A percentile compares a stretch with the other conserved stretches of the same genome.
These are phyloP conservation scores for Prenolepis imparis DNA, from an alignment of 2,888 invertebrate species.

Conservation along the genomic window DNA sequence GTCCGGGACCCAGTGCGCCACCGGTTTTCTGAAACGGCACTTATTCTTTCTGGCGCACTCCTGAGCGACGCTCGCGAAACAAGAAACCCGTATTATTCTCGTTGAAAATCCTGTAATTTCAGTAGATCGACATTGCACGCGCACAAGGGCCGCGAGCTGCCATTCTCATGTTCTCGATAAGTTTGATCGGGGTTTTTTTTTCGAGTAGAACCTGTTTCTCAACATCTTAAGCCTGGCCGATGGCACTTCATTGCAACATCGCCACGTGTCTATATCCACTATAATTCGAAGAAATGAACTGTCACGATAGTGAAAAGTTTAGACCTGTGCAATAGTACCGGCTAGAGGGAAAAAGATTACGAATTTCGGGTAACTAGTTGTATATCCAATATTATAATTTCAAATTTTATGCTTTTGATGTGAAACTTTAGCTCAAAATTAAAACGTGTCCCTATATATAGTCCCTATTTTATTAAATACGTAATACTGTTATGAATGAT, in stretches of 20 bases:
- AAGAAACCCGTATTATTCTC: constrained; percentile 81
- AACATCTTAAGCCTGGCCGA: constrained; percentile 13
- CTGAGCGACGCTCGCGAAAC: constrained; percentile 77
- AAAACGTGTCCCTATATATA: background rate
- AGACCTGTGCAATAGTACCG: background rate
- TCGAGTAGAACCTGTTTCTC: background rate
- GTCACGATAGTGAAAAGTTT: background rate
- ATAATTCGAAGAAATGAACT: constrained; percentile 5
- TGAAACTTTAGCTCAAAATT: background rate
- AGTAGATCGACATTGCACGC: constrained; percentile 71
- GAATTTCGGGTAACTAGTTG: background rate
- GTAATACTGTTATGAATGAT: background rate
- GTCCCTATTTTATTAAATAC: background rate
- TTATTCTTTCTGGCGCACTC: constrained; percentile 77
- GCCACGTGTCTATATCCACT: background rate
- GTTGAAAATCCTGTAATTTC: constrained; percentile 78
- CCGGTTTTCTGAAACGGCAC: constrained; percentile 77
- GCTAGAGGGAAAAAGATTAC: background rate
- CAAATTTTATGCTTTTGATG: background rate
- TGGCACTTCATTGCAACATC: constrained; percentile 9
- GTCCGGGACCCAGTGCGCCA: constrained; percentile 73
- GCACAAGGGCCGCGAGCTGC: background rate
- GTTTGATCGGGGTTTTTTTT: constrained; percentile 21
- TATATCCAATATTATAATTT: background rate
- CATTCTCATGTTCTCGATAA: constrained; percentile 40